Evolutionary conservation across 2,113 vertebrate species (phyloP).

Genomic region (Lagenorhynchus albirostris): DNA sequence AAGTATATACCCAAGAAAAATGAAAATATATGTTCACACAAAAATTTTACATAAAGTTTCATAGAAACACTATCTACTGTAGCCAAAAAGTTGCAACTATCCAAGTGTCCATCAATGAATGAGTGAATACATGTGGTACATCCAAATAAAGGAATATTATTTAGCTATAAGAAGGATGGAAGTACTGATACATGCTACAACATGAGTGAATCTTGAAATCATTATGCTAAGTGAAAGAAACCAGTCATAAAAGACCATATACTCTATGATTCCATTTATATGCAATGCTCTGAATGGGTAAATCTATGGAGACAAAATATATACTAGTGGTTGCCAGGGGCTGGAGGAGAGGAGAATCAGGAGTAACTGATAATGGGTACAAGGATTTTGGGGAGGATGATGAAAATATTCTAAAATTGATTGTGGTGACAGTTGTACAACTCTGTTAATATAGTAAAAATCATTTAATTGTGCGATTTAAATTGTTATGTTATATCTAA

Average conservation of each 20-base stretch:
- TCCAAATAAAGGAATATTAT: neutral
- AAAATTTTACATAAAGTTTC: neutral
- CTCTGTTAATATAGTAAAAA: neutral
- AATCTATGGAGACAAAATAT: neutral
- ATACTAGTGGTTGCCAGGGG: neutral
- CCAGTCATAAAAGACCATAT: neutral
- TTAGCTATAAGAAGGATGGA: neutral
- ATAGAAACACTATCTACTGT: neutral
- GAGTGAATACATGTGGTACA: neutral
- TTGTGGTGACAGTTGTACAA: neutral
- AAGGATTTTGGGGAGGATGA: neutral
- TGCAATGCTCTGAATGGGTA: neutral
- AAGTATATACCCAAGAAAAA: neutral
- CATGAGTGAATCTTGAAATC: neutral
- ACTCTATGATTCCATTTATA: neutral
- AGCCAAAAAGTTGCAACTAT: neutral
- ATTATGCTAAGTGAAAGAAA: neutral
- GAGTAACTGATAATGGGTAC: neutral
- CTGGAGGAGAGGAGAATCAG: neutral
- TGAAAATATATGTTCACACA: neutral
- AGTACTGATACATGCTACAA: neutral
- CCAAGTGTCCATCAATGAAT: neutral
- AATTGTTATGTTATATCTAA: neutral
- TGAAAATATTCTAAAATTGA: conserved; percentile 9
- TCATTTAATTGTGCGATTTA: neutral